phyloP scores from a whole-genome alignment of 2,113 vertebrate genomes.

The Pteropus alecto region DNA sequence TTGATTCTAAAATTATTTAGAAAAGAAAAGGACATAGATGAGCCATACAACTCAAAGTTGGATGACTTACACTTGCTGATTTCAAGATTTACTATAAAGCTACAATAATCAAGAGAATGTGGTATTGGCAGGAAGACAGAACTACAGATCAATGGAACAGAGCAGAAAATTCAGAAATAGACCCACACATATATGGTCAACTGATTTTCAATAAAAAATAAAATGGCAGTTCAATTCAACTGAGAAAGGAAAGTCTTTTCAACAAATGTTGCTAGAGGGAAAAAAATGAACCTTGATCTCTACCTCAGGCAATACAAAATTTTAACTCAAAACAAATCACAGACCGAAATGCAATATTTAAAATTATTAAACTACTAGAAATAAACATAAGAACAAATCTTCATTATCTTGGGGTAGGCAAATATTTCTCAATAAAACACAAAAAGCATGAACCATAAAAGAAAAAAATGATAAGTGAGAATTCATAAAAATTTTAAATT shows the following conservation, averaged over 20 bases:
- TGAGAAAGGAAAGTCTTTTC: neutral
- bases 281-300: neutral
- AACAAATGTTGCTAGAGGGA: neutral
- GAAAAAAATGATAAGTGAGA: neutral
- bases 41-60: neutral
- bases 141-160: too few species aligned
- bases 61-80: neutral
- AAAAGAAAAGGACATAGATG: neutral
- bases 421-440: slow-evolving; percentile 14
- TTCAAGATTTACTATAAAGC: neutral
- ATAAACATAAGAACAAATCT: neutral
- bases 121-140: too few species aligned
- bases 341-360: neutral
- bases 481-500: neutral
- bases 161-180: neutral
- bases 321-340: neutral
- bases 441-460: neutral
- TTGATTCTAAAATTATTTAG: neutral
- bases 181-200: neutral
- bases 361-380: neutral
- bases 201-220: neutral
- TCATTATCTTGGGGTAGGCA: neutral
- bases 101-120: too few species aligned
- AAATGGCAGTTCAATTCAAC: neutral
- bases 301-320: neutral